Evolutionary conservation across 2,113 vertebrate species (phyloP).

Genomic region (Okapia johnstoni): DNA sequence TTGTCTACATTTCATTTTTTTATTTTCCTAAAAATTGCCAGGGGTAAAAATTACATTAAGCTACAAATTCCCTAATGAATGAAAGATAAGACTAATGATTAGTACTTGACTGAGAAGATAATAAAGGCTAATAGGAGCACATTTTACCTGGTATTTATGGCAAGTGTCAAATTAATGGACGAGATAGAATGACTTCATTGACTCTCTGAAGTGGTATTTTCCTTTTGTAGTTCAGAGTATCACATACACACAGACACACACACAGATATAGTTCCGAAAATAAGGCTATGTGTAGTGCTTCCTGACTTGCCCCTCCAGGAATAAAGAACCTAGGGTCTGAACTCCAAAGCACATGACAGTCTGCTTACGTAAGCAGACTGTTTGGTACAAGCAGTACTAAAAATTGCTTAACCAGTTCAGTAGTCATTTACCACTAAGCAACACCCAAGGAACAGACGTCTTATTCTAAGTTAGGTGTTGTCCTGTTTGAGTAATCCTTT

Average conservation of each 20-base stretch:
- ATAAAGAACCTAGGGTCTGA: neutral
- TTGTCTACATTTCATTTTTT: constrained; percentile 2
- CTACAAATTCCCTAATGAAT: neutral
- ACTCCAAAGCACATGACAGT: neutral
- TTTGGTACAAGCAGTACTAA: neutral
- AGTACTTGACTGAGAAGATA: neutral
- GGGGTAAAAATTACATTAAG: neutral
- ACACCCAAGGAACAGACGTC: neutral
- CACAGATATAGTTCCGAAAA: constrained; percentile 8
- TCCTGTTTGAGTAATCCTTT: neutral
- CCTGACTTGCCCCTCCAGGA: neutral
- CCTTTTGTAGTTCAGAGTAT: neutral
- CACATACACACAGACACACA: neutral
- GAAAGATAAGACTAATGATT: constrained; percentile 20
- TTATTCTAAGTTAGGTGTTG: neutral
- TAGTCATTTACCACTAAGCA: neutral
- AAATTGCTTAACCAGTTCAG: constrained; percentile 21
- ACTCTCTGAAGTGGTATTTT: neutral
- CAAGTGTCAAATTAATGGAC: constrained; percentile 24
- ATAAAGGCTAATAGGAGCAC: neutral
- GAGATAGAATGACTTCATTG: constrained; percentile 28
- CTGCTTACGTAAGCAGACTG: neutral
- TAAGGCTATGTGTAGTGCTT: neutral
- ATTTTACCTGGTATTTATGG: neutral
- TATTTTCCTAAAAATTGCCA: neutral